phyloP scores from a whole-genome alignment of 2,888 invertebrate species.

The Parochlus steinenii region DNA sequence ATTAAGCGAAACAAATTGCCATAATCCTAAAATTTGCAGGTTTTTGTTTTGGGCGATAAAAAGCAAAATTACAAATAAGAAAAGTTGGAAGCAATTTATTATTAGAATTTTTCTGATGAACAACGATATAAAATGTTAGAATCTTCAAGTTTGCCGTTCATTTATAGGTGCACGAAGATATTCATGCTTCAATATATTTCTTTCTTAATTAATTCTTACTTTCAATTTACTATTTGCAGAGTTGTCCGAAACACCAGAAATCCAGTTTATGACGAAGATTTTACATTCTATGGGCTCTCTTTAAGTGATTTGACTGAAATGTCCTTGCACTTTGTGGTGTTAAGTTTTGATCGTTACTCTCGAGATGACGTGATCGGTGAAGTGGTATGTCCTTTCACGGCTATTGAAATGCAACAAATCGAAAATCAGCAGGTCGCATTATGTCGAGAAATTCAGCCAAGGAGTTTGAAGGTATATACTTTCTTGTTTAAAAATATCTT shows the following conservation, averaged over 20 bases:
- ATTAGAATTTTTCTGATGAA: too few relatives aligned
- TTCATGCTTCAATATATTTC: too few relatives aligned
- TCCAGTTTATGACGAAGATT: constrained; percentile 97
- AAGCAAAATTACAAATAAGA: too few relatives aligned
- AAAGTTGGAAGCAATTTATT: too few relatives aligned
- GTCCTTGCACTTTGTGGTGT: constrained; percentile 83
- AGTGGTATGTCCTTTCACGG: constrained; percentile 67
- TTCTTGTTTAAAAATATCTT: not conserved
- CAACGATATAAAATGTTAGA: too few relatives aligned
- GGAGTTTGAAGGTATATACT: constrained; percentile 69
- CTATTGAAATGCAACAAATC: constrained; percentile 46
- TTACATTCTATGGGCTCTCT: constrained; percentile 91
- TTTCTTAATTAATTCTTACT: not conserved
- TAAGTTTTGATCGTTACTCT: constrained; percentile 94
- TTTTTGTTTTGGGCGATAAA: too few relatives aligned
- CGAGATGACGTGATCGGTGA: constrained; percentile 98
- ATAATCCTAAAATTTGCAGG: too few relatives aligned
- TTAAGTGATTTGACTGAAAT: constrained; percentile 74
- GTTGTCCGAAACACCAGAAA: constrained; percentile 90
- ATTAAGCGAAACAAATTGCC: too few relatives aligned
- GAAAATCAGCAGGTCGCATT: constrained; percentile 65
- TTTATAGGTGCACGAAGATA: too few relatives aligned
- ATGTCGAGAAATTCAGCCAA: constrained; percentile 79
- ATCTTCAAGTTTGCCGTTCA: too few relatives aligned
- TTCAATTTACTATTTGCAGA: constrained; percentile 27